Evolutionary conservation across 2,113 vertebrate genomes (phyloP).

Genomic region (Polyodon spathula): DNA sequence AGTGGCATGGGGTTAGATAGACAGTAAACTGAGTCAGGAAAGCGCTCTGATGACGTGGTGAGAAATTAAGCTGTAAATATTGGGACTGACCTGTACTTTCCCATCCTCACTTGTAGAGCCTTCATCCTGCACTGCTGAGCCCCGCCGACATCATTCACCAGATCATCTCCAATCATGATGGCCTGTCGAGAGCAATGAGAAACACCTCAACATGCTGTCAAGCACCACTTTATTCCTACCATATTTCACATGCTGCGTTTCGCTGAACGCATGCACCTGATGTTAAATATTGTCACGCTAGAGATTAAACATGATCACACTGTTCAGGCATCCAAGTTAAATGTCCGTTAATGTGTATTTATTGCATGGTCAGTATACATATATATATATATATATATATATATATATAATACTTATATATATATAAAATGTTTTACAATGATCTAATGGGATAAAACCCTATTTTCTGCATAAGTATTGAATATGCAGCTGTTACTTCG

Average conservation of each 20-base stretch:
- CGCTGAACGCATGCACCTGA: conserved; percentile 30
- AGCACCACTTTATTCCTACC: conserved; percentile 26
- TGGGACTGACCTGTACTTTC: conserved; percentile 86
- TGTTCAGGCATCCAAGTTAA: conserved; percentile 30
- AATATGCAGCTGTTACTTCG: not conserved
- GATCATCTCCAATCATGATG: conserved; percentile 69
- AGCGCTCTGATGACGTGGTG: too few relatives aligned
- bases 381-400: conserved; percentile 15
- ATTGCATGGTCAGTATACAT: too few relatives aligned
- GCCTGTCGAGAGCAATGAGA: conserved; percentile 52
- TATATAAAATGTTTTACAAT: not conserved
- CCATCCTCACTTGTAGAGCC: conserved; percentile 83
- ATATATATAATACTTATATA: not conserved
- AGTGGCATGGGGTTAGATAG: too few relatives aligned
- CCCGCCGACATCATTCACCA: conserved; percentile 56
- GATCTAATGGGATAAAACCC: not conserved
- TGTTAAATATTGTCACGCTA: conserved; percentile 25
- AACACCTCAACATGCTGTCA: conserved; percentile 32
- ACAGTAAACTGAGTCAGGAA: too few relatives aligned
- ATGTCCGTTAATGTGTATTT: too few relatives aligned
- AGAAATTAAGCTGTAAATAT: too few relatives aligned
- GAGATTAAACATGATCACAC: conserved; percentile 44
- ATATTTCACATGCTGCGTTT: conserved; percentile 30
- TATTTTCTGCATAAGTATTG: too few relatives aligned
- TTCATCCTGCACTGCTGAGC: conserved; percentile 74